phyloP scores from a whole-genome alignment of 2,113 vertebrate species.

The Aplodontia rufa region DNA sequence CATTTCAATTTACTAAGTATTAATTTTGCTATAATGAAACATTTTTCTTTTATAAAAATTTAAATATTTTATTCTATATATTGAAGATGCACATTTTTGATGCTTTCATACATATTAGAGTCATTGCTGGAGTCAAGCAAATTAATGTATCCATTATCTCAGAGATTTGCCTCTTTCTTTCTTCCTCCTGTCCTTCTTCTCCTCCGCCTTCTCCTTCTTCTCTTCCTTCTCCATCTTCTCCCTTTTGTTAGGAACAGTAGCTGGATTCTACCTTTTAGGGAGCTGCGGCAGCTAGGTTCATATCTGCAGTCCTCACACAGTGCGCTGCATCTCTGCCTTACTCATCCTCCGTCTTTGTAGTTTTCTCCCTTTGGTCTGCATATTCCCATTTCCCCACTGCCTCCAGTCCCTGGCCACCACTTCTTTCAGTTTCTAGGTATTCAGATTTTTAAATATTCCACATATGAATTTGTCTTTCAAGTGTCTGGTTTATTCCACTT shows the following conservation, averaged over 20 bases:
- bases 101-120: background rate
- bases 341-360: background rate
- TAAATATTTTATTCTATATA: background rate
- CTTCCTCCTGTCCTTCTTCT: background rate
- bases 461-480: background rate
- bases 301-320: rapidly evolving
- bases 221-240: background rate
- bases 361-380: background rate
- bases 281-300: too few species aligned
- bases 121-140: background rate
- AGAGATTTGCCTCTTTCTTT: background rate
- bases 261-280: background rate
- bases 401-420: too few species aligned
- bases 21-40: background rate
- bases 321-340: background rate
- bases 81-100: background rate
- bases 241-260: too few species aligned
- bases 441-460: background rate
- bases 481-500: background rate
- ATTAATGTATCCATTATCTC: background rate
- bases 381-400: background rate
- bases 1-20: background rate
- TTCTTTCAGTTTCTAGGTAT: background rate
- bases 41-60: background rate
- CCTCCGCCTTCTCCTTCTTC: background rate